Percentiles rank a stretch among this genome's conserved stretches.
Evolutionary conservation across 2,888 invertebrate genomes (phyloP).

Genomic region (Athripsodes cinereus): DNA sequence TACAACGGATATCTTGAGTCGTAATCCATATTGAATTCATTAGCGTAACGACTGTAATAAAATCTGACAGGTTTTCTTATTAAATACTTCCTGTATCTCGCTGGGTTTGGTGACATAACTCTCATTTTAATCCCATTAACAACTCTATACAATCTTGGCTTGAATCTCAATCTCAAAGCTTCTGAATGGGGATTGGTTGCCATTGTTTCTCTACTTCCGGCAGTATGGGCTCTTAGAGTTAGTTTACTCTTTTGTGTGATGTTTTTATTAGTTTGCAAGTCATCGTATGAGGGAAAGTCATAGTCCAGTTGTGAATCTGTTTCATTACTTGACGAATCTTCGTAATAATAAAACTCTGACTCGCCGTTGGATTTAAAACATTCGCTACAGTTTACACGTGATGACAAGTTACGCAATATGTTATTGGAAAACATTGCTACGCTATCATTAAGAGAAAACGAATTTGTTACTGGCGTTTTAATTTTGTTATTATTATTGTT

Average conservation of each 20-base stretch:
- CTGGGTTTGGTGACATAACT: conserved; percentile 17
- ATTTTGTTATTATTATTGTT: conserved; percentile 3
- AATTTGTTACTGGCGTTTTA: conserved; percentile 11
- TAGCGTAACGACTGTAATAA: conserved; percentile 4
- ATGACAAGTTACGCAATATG: neutral
- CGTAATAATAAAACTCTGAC: conserved; percentile 27
- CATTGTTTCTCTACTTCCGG: neutral
- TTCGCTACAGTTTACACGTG: conserved; percentile 10
- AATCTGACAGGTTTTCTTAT: conserved; percentile 20
- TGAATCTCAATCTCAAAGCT: conserved; percentile 18
- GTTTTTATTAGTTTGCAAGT: conserved; percentile 9
- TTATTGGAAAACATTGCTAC: neutral
- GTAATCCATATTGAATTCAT: conserved; percentile 10
- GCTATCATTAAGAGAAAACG: neutral
- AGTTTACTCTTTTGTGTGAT: neutral
- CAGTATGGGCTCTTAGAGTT: neutral
- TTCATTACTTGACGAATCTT: conserved; percentile 23
- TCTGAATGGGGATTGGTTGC: conserved; percentile 22
- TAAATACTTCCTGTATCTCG: conserved; percentile 19
- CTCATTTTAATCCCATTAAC: conserved; percentile 22
- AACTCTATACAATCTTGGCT: conserved; percentile 21
- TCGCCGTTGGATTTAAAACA: conserved; percentile 17
- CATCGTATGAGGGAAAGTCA: conserved; percentile 19
- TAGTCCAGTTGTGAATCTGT: conserved; percentile 22
- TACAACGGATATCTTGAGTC: conserved; percentile 8